These are phyloP conservation scores for Zeugodacus cucurbitae DNA, from an alignment of 1,140 invertebrate genomes.

Conservation along the genomic window DNA sequence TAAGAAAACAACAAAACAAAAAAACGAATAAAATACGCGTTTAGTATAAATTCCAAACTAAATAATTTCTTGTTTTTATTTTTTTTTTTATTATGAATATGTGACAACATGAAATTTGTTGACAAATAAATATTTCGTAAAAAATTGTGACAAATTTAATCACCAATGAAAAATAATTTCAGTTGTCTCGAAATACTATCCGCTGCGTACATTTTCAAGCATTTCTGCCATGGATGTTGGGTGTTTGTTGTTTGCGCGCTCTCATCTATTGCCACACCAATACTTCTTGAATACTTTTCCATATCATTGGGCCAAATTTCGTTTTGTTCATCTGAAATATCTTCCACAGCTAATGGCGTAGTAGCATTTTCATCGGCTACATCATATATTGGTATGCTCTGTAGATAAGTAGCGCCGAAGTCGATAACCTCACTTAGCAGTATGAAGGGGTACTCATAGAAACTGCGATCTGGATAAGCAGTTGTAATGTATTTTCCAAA, in stretches of 20 bases:
- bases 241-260: background rate
- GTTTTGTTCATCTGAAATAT: conserved; percentile 40
- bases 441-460: conserved; percentile 42
- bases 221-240: conserved; percentile 40
- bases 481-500: conserved; percentile 34
- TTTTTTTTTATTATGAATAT: background rate
- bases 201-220: conserved; percentile 41
- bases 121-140: background rate
- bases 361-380: too few species aligned
- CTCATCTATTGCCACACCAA: background rate
- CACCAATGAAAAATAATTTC: conserved; percentile 35
- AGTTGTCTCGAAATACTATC: conserved; percentile 40
- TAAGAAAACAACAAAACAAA: background rate
- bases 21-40: conserved; percentile 16
- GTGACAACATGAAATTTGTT: background rate
- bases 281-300: conserved; percentile 23
- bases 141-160: background rate
- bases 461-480: conserved; percentile 32
- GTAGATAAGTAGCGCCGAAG: background rate
- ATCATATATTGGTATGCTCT: background rate
- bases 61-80: background rate
- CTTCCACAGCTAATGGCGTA: background rate
- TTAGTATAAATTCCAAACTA: background rate
- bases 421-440: conserved; percentile 24
- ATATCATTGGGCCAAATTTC: conserved; percentile 37